Conservation (phyloP, 1,140 invertebrate species). For the Neodiprion pinetum region DNA sequence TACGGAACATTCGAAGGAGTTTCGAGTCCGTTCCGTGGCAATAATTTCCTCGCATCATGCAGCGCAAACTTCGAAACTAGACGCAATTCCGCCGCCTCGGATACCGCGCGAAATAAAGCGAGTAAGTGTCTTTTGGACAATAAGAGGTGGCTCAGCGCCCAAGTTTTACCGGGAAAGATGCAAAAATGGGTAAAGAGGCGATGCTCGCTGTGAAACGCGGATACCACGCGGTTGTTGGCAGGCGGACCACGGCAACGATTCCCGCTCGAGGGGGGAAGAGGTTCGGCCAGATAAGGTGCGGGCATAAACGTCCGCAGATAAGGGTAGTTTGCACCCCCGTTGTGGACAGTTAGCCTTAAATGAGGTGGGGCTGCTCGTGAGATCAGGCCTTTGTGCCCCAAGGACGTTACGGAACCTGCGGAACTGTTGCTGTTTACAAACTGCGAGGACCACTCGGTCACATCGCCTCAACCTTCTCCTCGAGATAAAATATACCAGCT, state of each 20-base stretch:
- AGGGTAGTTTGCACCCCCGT: conserved; percentile 59
- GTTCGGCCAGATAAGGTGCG: conserved; percentile 53
- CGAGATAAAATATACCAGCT: neutral
- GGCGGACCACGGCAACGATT: neutral
- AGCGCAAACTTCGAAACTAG: no score
- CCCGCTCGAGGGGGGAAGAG: neutral
- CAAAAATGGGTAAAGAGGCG: neutral
- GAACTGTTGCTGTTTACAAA: neutral
- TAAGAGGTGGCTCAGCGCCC: neutral
- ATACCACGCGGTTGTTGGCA: neutral
- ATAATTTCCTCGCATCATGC: no score
- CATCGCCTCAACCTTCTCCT: neutral
- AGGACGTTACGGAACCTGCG: neutral
- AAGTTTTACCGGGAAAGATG: neutral
- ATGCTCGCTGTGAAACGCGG: neutral
- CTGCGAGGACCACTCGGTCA: neutral
- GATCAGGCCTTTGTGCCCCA: conserved; percentile 8
- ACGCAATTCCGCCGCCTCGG: no score
- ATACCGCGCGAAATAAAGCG: no score
- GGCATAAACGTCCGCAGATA: conserved; percentile 60
- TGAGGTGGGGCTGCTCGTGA: conserved; percentile 39
- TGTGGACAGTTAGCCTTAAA: conserved; percentile 60
- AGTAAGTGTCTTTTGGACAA: neutral
- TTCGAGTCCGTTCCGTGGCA: no score
- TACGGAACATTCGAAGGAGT: no score